Base-by-base conservation (phyloP, 2,797 vertebrate genomes). In the Melanotaenia parkinsoni region DNA sequence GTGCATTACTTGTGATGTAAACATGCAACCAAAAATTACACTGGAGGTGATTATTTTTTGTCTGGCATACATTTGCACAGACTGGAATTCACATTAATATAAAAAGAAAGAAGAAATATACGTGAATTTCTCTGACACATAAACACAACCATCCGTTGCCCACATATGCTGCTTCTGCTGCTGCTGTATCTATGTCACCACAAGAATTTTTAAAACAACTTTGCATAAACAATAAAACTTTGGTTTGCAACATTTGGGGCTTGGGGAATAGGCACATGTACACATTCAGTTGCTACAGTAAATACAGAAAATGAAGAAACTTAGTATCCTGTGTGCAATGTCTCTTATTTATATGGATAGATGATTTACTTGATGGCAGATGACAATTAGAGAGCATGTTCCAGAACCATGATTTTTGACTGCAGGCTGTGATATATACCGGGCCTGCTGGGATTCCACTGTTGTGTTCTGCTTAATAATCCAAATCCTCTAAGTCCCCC, bases 381-480 rank as follows among this genome's bases (percentile, higher is more conserved):
- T 88, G 89, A 91, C 87, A 90, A 89, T 90, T 91, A 87, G 57
- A 69, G 70, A 63, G 63, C 58, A 90, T 84, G 90, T 92, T 92
- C 87, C 90, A 85, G 90, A 89, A 86, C 82, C 38, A 22, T 86
- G 88, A 60, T 91, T 92, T 83, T 78, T 84, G 80, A 76, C 81
- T 86, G 71, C 72, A 80, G 77, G 68, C 81, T 90, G 67, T 88
- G 84, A 89, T 88, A 80, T 71, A 86, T 78, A 71, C 66, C 26
- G 28, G 70, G 72, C 81, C 90, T 82, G 58, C 58, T 85, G 92
- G 88, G 89, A 92, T 73, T 90, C 79, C 61, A 63, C 75, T 89
- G 89, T 88, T 94, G 88, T 92, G 89, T 93, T 91, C 87, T 86
- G 92, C 81, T 92, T 92, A 92, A 93, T 94, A 93, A 93, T 93